Evolutionary conservation across 1,140 invertebrate genomes (phyloP).

Genomic region (Sitobion miscanthi): DNA sequence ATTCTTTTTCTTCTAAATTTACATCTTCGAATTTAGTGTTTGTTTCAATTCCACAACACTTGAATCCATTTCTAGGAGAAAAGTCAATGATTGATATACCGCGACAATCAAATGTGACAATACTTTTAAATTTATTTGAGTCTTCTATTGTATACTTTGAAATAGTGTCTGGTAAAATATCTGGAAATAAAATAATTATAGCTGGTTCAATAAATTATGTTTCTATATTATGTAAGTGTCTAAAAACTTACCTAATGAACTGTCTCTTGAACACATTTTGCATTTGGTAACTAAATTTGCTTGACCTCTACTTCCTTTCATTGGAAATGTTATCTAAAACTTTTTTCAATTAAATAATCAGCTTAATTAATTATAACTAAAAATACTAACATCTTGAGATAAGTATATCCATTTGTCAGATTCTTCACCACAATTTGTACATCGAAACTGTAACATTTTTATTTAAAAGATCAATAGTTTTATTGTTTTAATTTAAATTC

Average conservation of each 20-base stretch:
- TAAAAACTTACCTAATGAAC: constrained; percentile 31
- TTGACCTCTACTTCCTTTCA: constrained; percentile 45
- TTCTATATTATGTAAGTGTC: not conserved
- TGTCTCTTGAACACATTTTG: constrained; percentile 48
- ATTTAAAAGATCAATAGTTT: not conserved
- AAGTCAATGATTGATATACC: constrained; percentile 34
- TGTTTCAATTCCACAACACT: constrained; percentile 40
- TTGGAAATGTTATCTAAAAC: constrained; percentile 20
- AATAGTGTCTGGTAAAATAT: constrained; percentile 36
- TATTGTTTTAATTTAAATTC: too few relatives aligned
- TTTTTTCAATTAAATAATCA: not conserved
- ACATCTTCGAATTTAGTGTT: constrained; percentile 43
- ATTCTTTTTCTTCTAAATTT: constrained; percentile 49
- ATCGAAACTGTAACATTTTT: constrained; percentile 30
- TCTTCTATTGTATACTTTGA: constrained; percentile 39
- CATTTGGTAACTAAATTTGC: constrained; percentile 44
- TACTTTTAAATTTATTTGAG: constrained; percentile 47
- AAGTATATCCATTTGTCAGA: constrained; percentile 48
- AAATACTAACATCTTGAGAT: constrained; percentile 38
- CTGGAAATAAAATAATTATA: constrained; percentile 14
- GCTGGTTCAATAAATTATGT: not conserved
- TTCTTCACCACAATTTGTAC: constrained; percentile 48
- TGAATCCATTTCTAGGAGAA: constrained; percentile 51
- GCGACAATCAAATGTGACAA: constrained; percentile 42
- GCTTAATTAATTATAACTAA: not conserved